Conservation (phyloP, 2,797 vertebrate genomes). For the Phataginus tetradactyla region DNA sequence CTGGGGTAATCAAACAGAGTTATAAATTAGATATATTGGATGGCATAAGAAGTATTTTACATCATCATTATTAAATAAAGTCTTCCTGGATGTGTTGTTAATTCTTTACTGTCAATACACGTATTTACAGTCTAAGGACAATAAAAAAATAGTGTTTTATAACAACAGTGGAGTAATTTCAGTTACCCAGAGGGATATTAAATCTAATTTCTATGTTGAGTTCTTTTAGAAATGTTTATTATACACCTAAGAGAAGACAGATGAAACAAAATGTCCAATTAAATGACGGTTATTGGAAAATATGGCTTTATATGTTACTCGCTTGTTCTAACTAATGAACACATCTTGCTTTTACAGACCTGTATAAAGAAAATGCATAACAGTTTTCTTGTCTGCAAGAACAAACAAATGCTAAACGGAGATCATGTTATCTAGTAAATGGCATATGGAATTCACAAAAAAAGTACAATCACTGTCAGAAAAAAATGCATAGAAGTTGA, state of each 20-base stretch:
- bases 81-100: constrained; percentile 85
- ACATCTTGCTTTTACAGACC: background rate
- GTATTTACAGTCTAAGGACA: constrained; percentile 83
- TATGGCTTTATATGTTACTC: constrained; percentile 59
- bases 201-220: constrained; percentile 79
- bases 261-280: constrained; percentile 70
- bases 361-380: background rate
- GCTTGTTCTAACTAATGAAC: background rate
- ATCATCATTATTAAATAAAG: constrained; percentile 85
- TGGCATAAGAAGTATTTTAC: constrained; percentile 82
- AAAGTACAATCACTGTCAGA: background rate
- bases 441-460: background rate
- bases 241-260: constrained; percentile 50
- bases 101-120: constrained; percentile 83
- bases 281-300: constrained; percentile 68
- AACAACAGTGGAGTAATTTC: constrained; percentile 82
- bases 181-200: constrained; percentile 81
- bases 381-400: background rate
- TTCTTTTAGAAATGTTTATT: constrained; percentile 76
- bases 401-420: background rate
- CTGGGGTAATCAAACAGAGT: constrained; percentile 88
- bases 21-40: constrained; percentile 88
- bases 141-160: constrained; percentile 79
- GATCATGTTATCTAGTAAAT: background rate
- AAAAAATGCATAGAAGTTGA: background rate